A percentile compares a stretch with the other conserved stretches of the same genome.
phyloP scores from a whole-genome alignment of 92 coral and sea anemone species.

The Chrysogorgia sp. region DNA sequence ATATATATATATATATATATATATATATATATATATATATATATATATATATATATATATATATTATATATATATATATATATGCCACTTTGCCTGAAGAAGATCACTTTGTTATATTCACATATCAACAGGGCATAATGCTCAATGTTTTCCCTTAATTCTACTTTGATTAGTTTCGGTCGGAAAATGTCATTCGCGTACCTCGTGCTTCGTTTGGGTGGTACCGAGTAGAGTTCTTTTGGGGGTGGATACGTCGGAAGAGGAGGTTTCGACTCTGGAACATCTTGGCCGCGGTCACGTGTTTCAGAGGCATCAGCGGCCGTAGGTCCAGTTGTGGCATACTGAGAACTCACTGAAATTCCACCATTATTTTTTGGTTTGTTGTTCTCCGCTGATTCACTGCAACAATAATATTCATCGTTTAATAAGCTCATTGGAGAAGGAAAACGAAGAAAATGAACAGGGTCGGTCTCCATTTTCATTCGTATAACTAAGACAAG shows the following conservation, averaged over 20 bases:
- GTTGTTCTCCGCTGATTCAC: constrained; percentile 18
- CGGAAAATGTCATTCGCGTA: no score
- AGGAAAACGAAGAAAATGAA: not conserved
- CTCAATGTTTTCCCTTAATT: not conserved
- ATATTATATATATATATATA: no score
- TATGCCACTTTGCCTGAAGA: no score
- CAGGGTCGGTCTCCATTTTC: no score
- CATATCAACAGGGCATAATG: not conserved
- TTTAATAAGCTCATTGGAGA: not conserved
- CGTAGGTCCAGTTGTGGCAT: constrained; percentile 44
- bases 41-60: no score
- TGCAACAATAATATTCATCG: not conserved
- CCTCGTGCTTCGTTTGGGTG: constrained; percentile 82
- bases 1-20: no score
- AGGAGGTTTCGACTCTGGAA: constrained; percentile 74
- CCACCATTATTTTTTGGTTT: constrained; percentile 29
- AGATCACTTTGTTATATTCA: no score
- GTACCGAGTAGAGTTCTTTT: constrained; percentile 61
- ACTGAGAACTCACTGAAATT: constrained; percentile 29
- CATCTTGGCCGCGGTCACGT: constrained; percentile 10
- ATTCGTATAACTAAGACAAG: no score
- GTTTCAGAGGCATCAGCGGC: constrained; percentile 23
- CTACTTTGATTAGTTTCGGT: no score
- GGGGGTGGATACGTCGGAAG: constrained; percentile 90
- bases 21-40: no score